Evolutionary conservation across 2,888 invertebrate genomes (phyloP), one percentile per base, ranked within the genome.

Genomic region (Diogma glabrata): DNA sequence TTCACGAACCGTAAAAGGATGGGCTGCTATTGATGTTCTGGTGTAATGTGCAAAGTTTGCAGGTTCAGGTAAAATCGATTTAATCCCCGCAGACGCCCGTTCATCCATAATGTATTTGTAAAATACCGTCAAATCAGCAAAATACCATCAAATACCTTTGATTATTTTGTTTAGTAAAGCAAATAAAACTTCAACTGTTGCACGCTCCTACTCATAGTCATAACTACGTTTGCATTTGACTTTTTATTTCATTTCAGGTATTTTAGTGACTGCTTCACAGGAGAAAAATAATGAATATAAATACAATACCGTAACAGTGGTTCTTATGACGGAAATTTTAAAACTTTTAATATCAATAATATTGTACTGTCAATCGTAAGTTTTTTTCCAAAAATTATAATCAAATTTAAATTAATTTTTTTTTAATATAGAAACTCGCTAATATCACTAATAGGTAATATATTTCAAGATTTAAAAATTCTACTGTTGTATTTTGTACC

Each of bases 201-300:
- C 26, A 10, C 26, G 26, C 26, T 26, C 7, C 26, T 26, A 8
- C 26, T 26, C 8, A n/a, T n/a, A n/a, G n/a, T n/a, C n/a, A n/a
- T n/a, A n/a, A n/a, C n/a, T n/a, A n/a, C n/a, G n/a, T n/a, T n/a
- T n/a, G n/a, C n/a, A n/a, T n/a, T n/a, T n/a, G n/a, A n/a, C n/a
- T 47, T n/a, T 24, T 23, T 47, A 12, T 56, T 57, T 57, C 57
- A 55, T 75, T 76, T 4, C 65, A 94, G 94, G 93, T 62, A 85
- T 94, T 57, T 78, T 95, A 61, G 86, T 94, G 14, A 93, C 90
- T 47, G 89, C 89, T 57, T 91, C 93, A 2, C 92, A 94, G 71
- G 79, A 81, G 57, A 75, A 79, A 48, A 80, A 84, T 65, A 86
- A 86, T 61, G 77, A 76, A 26, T 95, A 94, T 69, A 79, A 79